These are phyloP conservation scores for Carcinoscorpius rotundicauda DNA, from an alignment of 1,140 invertebrate species.

Conservation along the genomic window DNA sequence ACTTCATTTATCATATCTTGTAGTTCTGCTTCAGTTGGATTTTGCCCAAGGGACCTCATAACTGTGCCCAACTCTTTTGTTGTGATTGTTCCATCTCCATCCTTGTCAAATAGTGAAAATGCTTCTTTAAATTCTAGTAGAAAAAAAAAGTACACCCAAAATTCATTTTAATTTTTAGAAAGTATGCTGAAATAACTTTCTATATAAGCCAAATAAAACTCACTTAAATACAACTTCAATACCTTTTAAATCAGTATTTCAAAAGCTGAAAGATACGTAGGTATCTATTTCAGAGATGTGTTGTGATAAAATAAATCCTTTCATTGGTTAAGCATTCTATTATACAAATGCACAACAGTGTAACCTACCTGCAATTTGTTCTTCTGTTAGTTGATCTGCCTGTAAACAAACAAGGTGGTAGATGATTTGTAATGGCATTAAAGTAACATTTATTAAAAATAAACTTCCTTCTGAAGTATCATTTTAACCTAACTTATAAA, in stretches of 20 bases:
- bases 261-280: too few species aligned
- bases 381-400: slow-evolving; percentile 95
- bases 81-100: slow-evolving; percentile 98
- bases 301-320: too few species aligned
- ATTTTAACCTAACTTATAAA: too few species aligned
- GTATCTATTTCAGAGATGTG: too few species aligned
- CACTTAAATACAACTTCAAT: too few species aligned
- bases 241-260: too few species aligned
- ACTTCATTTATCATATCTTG: slow-evolving; percentile 99
- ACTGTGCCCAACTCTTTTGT: slow-evolving; percentile 99
- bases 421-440: background rate
- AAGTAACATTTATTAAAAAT: too few species aligned
- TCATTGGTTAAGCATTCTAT: too few species aligned
- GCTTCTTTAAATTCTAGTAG: slow-evolving; percentile 91
- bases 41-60: slow-evolving; percentile 96
- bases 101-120: slow-evolving; percentile 98
- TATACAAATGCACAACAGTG: background rate
- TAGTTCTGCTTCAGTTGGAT: slow-evolving; percentile 97
- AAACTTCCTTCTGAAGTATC: too few species aligned
- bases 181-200: too few species aligned
- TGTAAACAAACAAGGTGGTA: slow-evolving; percentile 29
- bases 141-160: slow-evolving; percentile 7
- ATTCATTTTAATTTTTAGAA: too few species aligned
- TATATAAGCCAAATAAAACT: too few species aligned
- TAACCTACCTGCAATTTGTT: slow-evolving; percentile 65